These are phyloP conservation scores for Helicoverpa assulta DNA, from an alignment of 2,888 invertebrate species.

Conservation along the genomic window DNA sequence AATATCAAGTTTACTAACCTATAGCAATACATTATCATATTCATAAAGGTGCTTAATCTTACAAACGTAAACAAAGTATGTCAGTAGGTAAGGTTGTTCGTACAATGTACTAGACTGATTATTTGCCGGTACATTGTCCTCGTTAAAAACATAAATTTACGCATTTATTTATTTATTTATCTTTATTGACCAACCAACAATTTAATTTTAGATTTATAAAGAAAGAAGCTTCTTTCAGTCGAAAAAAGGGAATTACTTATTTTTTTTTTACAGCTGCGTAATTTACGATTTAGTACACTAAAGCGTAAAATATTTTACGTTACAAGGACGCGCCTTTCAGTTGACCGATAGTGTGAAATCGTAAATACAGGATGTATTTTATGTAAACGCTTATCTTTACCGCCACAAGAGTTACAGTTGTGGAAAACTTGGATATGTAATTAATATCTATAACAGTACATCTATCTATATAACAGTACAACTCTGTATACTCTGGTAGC, in stretches of 20 bases:
- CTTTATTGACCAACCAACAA: too few relatives aligned
- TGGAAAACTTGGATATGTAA: not conserved
- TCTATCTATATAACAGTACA: too few relatives aligned
- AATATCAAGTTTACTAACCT: not conserved
- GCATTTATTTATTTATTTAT: too few relatives aligned
- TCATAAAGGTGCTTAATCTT: not conserved
- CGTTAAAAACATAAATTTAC: constrained; percentile 3
- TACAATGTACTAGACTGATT: constrained; percentile 15
- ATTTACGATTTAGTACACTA: not conserved
- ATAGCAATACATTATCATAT: not conserved
- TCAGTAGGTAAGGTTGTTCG: constrained; percentile 11
- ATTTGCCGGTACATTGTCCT: constrained; percentile 23
- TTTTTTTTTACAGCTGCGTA: too few relatives aligned
- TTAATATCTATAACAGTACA: too few relatives aligned
- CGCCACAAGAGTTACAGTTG: not conserved
- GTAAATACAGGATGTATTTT: constrained; percentile 11
- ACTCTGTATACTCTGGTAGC: too few relatives aligned
- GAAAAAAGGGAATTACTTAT: too few relatives aligned
- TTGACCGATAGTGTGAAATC: constrained; percentile 16
- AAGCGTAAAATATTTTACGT: not conserved
- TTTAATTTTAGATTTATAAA: not conserved
- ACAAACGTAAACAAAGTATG: constrained; percentile 20
- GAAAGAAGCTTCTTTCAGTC: too few relatives aligned
- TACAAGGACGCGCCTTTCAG: constrained; percentile 5
- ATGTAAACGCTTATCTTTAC: not conserved